phyloP scores from a whole-genome alignment of 2,113 vertebrate species.

The Oryctolagus cuniculus region mOryCun1.1 NC_091453.1:104282501-104283000 shows the following conservation, averaged over 20 bases:
- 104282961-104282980: conserved; percentile 24
- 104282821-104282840: not conserved
- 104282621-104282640: not conserved
- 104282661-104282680: not conserved
- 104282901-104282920: not conserved
- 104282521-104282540: not conserved
- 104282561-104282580: not conserved
- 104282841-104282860: conserved; percentile 24
- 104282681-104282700: not conserved
- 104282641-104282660: not conserved
- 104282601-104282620: not conserved
- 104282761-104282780: not conserved
- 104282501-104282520: not conserved
- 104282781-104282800: conserved; percentile 15
- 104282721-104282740: not conserved
- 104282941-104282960: not conserved
- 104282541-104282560: not conserved
- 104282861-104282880: not conserved
- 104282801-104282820: not conserved
- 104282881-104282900: not conserved
- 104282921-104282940: conserved; percentile 39
- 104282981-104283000: conserved; percentile 20
- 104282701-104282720: not conserved
- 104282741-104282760: not conserved
- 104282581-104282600: not conserved